phyloP scores from a whole-genome alignment of 2,888 invertebrate genomes.

The Laothoe populi region DNA sequence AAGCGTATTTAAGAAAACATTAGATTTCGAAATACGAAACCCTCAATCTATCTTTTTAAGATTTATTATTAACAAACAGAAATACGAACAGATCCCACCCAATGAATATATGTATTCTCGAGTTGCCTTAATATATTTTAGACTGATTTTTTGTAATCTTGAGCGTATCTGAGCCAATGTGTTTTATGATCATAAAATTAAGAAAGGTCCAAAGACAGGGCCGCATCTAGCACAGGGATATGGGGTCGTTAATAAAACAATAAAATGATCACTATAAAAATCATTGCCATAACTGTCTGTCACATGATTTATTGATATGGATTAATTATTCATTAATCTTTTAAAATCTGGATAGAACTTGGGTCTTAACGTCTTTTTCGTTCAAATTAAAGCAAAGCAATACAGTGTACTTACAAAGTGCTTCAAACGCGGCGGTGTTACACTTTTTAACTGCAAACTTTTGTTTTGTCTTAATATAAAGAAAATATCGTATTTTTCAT shows the following conservation, averaged over 20 bases:
- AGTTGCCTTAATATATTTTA: slow-evolving; percentile 88
- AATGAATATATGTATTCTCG: slow-evolving; percentile 80
- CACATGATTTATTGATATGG: not conserved
- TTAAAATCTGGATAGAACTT: not conserved
- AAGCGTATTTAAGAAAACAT: too few relatives aligned
- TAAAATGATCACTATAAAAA: not conserved
- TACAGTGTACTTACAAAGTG: slow-evolving; percentile 58
- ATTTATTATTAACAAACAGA: not conserved
- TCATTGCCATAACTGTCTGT: not conserved
- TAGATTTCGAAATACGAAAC: too few relatives aligned
- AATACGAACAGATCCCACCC: slow-evolving; percentile 45
- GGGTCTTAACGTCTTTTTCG: slow-evolving; percentile 23
- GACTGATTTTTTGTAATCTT: slow-evolving; percentile 86
- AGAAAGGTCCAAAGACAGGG: slow-evolving; percentile 48
- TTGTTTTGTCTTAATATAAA: slow-evolving; percentile 30
- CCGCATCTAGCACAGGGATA: not conserved
- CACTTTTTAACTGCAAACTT: slow-evolving; percentile 34
- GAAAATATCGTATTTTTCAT: slow-evolving; percentile 23
- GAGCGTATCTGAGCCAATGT: slow-evolving; percentile 60
- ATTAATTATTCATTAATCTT: not conserved
- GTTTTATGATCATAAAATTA: slow-evolving; percentile 35
- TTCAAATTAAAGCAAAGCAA: slow-evolving; percentile 42
- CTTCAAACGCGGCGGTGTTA: slow-evolving; percentile 46
- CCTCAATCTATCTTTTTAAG: too few relatives aligned
- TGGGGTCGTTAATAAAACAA: slow-evolving; percentile 20